Base-by-base conservation (phyloP, 2,888 invertebrate species). In the Napeogenes sylphis region DNA sequence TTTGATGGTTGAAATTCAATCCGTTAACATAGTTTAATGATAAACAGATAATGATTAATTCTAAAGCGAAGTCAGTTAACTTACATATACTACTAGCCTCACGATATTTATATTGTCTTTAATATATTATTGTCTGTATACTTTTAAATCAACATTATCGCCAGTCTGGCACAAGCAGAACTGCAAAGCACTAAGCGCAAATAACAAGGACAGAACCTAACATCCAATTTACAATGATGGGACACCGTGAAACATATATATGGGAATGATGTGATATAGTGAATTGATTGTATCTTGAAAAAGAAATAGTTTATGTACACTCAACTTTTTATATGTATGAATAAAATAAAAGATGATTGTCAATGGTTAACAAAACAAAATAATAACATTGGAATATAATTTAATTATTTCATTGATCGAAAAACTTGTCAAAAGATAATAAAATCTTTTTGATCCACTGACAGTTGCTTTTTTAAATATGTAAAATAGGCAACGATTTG, bases 161-260 rank as follows among this genome's bases (percentile, higher is more conserved):
- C 51, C 64, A 57, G 60, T 64, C 59, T 64, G 61, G 67, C 66
- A 61, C 51, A 70, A 70, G 69, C 69, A 59, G 64, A 66, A 66
- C 66, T 66, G 67, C 69, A 61, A 70, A 70, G 69, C 69, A 55
- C 59, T 56, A 70, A 68, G 69, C 69, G 61, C 61, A 66, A 45
- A 59, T 61, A 51, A 55, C 60, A 21, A 58, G 56, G 55, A 59
- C 65, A 56, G 56, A 54, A 58, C 66, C 56, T 65, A 58, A 56
- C 30, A 55, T 64, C 65, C 60, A 61, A 57, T 58, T 66, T 55
- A 66, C 65, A 69, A 68, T 65, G 68, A 65, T 62, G 58, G 64
- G 61, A 56, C 59, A 62, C 63, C 59, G 62, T 65, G 63, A 62
- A 54, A 66, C 60, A 64, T 58, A 62, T 46, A 62, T 45, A 68